Evolutionary conservation across 2,113 vertebrate species (phyloP), one percentile per base, ranked within the genome.

Genomic region (Cynopterus brachyotis): DNA sequence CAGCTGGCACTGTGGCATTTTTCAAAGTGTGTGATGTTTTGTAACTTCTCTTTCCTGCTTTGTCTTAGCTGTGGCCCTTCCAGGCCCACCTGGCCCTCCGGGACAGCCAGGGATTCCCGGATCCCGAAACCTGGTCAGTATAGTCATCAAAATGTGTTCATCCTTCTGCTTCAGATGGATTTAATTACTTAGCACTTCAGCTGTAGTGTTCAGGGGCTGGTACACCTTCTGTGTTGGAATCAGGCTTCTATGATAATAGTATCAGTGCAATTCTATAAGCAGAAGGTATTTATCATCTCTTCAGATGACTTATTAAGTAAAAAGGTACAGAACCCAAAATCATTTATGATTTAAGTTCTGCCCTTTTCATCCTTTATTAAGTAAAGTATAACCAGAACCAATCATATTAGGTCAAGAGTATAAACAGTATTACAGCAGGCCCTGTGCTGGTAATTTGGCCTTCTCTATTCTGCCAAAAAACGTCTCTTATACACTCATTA

Each of bases 11-110:
- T 11, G 17, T 66, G 60, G 9, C 35, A 3, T 73, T 66, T 60
- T 42, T 12, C n/a, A 55, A 20, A 37, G 15, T 20, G 2, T 15
- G 1, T 72, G 30, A 28, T 28, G 42, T 84, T 62, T 26, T 16
- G 1, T 96, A 82, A 97, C 66, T 79, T 82, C 30, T 69, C 55
- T 85, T 93, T 40, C 93, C 87, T 96, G 60, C 94, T 97, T 98
- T 95, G 37, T 98, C 97, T 94, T 98, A 99, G 98, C 98, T 95
- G 91, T 99, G 37, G 98, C 98, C 83, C 97, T 99, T 73, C 98
- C 99, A 62, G 99, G 99, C 3, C 99, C 99, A 0, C 99, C 99
- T 1, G 99, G 99, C 47, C 99, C 99, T 96, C 99, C 99, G 0
- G 99, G 99, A 90, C 99, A 99, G 32, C 98, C 99, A 79, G 99